Evolutionary conservation across 2,113 vertebrate species (phyloP).

Genomic region (Parotia lawesii): DNA sequence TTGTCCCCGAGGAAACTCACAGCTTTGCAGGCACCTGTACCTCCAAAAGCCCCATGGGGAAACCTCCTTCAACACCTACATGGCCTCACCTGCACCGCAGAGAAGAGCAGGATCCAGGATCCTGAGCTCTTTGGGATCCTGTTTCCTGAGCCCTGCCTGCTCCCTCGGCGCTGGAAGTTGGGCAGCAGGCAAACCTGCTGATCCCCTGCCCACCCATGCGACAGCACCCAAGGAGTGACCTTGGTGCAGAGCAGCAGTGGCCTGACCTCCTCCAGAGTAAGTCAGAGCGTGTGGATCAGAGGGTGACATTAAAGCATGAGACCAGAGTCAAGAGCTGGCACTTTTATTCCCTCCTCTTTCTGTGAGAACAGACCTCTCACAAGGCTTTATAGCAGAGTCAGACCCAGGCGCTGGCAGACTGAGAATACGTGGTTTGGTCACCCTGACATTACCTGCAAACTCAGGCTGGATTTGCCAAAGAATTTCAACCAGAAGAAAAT

Average conservation of each 20-base stretch:
- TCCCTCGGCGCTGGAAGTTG: background rate
- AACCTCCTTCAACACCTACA: accelerated
- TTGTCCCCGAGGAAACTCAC: background rate
- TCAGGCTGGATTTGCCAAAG: background rate
- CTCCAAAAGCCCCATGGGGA: accelerated
- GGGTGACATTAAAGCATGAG: background rate
- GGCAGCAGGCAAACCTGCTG: background rate
- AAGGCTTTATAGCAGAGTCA: background rate
- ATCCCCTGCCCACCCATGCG: accelerated
- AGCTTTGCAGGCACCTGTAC: background rate
- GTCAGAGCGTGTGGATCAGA: background rate
- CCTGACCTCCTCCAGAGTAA: background rate
- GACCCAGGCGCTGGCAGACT: background rate
- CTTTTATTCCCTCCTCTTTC: background rate
- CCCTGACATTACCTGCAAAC: background rate
- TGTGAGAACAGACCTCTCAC: background rate
- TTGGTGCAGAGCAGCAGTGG: background rate
- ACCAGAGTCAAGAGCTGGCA: background rate
- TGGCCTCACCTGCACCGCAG: background rate
- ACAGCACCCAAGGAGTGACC: background rate
- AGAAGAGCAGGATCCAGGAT: background rate
- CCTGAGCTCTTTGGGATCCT: background rate
- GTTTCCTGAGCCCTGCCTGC: background rate
- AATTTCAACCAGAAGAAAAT: background rate
- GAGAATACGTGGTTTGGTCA: background rate